phyloP scores from a whole-genome alignment of 2,113 vertebrate genomes.

The Machaerirhynchus nigripectus region DNA sequence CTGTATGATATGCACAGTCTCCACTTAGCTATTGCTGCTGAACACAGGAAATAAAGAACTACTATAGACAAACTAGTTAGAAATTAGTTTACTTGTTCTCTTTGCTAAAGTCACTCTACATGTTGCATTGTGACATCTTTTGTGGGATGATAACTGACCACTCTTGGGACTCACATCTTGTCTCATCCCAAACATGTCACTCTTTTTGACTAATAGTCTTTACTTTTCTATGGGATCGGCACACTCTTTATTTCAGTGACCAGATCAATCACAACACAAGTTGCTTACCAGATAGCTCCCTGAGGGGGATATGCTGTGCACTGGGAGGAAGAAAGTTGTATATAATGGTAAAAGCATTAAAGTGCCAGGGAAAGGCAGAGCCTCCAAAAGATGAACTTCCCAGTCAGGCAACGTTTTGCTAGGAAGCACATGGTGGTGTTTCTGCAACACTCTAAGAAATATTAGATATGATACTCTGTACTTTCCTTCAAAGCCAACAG shows the following conservation, averaged over 20 bases:
- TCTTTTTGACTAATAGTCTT: not conserved
- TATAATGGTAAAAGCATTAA: not conserved
- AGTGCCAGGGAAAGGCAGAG: not conserved
- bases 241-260: not conserved
- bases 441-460: not conserved
- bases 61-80: not conserved
- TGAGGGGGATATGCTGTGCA: not conserved
- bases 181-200: accelerated
- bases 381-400: not conserved
- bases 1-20: not conserved
- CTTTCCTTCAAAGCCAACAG: not conserved
- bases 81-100: not conserved
- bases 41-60: not conserved
- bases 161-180: not conserved
- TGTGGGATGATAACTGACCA: not conserved
- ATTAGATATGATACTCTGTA: not conserved
- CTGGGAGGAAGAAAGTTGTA: not conserved
- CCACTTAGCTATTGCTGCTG: not conserved
- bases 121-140: not conserved
- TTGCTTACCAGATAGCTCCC: not conserved
- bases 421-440: not conserved
- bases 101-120: not conserved
- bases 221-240: not conserved
- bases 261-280: not conserved
- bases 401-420: not conserved